phyloP scores from a whole-genome alignment of 2,797 vertebrate genomes.

The Aeoliscus strigatus region DNA sequence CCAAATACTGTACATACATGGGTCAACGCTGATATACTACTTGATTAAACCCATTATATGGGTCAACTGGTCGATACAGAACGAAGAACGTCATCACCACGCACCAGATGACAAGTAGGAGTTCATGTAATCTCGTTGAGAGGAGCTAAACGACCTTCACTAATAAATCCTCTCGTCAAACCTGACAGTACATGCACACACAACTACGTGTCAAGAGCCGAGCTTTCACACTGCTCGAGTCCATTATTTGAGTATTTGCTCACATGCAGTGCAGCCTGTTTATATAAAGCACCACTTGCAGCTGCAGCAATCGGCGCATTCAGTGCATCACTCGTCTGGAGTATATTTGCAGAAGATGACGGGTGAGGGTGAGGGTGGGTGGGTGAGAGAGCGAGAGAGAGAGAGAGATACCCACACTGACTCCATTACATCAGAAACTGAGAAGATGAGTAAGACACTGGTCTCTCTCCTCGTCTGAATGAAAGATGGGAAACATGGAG shows the following conservation, averaged over 20 bases:
- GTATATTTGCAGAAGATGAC: constrained; percentile 43
- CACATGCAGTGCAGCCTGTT: constrained; percentile 7
- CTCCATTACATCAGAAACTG: constrained; percentile 45
- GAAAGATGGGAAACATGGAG: not conserved
- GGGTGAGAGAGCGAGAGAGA: too few relatives aligned
- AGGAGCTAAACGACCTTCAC: constrained; percentile 3
- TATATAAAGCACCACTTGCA: constrained; percentile 31
- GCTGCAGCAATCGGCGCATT: constrained; percentile 44
- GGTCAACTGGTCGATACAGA: not conserved
- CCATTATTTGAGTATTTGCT: constrained; percentile 19
- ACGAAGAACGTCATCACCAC: too few relatives aligned
- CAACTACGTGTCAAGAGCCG: constrained; percentile 1
- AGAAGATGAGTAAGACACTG: constrained; percentile 17
- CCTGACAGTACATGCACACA: constrained; percentile 15
- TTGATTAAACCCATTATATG: not conserved
- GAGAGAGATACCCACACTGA: constrained; percentile 38
- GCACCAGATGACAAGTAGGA: too few relatives aligned
- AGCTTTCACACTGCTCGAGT: constrained; percentile 15
- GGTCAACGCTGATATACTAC: too few relatives aligned
- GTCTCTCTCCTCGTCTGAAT: constrained; percentile 16
- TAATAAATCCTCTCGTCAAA: constrained; percentile 31
- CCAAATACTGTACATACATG: too few relatives aligned
- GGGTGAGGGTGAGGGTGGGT: too few relatives aligned
- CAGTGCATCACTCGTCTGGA: constrained; percentile 53
- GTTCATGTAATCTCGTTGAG: too few relatives aligned